A percentile compares a stretch with the other conserved stretches of the same genome.
phyloP scores from a whole-genome alignment of 2,113 vertebrate species.

The Myotis davidii region DNA sequence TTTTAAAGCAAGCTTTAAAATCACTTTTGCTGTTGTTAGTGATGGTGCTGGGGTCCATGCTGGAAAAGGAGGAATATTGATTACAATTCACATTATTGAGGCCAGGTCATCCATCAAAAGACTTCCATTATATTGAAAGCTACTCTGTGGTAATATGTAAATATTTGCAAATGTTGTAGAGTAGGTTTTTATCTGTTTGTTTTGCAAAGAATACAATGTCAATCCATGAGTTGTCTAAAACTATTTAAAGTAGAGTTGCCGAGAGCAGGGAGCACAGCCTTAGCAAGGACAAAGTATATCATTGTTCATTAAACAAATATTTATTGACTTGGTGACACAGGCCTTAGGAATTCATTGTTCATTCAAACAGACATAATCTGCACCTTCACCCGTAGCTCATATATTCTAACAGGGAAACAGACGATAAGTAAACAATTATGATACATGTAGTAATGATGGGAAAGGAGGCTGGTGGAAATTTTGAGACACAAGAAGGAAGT shows the following conservation, averaged over 20 bases:
- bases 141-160: not conserved
- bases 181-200: not conserved
- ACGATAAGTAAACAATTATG: not conserved
- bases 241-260: not conserved
- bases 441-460: not conserved
- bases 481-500: constrained; percentile 10
- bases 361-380: not conserved
- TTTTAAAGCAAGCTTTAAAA: not conserved
- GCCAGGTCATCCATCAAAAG: not conserved
- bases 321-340: not conserved
- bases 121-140: not conserved
- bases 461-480: not conserved
- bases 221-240: not conserved
- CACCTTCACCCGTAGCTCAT: not conserved
- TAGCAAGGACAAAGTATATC: not conserved
- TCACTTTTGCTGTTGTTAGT: not conserved
- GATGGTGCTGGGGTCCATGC: too few relatives aligned
- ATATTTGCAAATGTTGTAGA: not conserved
- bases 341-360: not conserved
- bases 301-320: constrained; percentile 48
- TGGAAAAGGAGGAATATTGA: not conserved
- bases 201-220: not conserved
- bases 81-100: not conserved
- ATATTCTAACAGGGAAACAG: not conserved
- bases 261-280: not conserved